A percentile compares a stretch with the other conserved stretches of the same genome.
These are phyloP conservation scores for Neolamprologus sp. DNA, from an alignment of 2,113 vertebrate species.

Conservation along the genomic window DNA sequence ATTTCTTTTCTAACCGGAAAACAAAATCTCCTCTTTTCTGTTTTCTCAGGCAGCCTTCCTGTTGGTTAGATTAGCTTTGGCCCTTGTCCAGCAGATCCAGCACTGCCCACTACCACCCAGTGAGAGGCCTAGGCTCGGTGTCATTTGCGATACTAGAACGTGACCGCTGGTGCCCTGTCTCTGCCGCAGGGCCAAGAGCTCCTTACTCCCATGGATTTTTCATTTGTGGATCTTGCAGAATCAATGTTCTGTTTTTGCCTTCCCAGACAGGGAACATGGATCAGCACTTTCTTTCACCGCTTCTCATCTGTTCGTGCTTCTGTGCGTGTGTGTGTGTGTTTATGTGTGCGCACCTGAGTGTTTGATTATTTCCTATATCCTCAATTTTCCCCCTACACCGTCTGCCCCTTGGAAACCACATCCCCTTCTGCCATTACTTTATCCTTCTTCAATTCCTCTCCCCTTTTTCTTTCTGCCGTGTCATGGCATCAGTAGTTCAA, in stretches of 20 bases:
- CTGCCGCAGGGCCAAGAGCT: conserved; percentile 54
- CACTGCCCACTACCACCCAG: not conserved
- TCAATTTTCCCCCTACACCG: conserved; percentile 36
- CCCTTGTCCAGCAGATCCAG: conserved; percentile 20
- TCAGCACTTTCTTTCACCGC: conserved; percentile 61
- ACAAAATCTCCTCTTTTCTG: not conserved
- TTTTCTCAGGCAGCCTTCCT: not conserved
- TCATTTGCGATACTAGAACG: conserved; percentile 37
- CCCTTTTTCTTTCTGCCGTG: not conserved
- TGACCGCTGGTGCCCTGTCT: conserved; percentile 49
- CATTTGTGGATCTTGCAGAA: conserved; percentile 73
- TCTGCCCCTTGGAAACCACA: conserved; percentile 58
- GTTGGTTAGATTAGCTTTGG: conserved; percentile 31
- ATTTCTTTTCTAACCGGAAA: not conserved
- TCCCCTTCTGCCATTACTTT: not conserved
- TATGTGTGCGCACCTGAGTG: not conserved
- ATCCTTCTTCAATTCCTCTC: not conserved
- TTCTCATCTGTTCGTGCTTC: conserved; percentile 14
- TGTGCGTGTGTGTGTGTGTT: not conserved
- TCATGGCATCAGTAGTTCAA: not conserved
- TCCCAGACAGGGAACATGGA: conserved; percentile 55
- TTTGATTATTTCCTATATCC: conserved; percentile 41
- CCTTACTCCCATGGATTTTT: conserved; percentile 73
- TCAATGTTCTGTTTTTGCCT: conserved; percentile 73
- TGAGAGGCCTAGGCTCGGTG: conserved; percentile 3